phyloP scores from a whole-genome alignment of 2,888 invertebrate species.

The Brassicogethes aeneus region DNA sequence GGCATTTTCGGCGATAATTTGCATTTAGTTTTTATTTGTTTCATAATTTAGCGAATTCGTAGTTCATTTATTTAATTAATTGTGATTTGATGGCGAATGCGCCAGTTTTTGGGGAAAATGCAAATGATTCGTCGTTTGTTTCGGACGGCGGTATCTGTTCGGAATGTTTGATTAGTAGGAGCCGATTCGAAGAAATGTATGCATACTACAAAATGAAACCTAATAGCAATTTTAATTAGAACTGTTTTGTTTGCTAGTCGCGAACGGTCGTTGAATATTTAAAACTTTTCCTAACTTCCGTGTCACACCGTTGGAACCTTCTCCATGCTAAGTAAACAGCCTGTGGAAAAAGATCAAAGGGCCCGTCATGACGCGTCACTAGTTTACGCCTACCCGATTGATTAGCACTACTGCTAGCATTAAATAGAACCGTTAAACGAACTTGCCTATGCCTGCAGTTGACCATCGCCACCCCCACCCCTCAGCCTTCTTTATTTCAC shows the following conservation, averaged over 20 bases:
- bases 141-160: neutral
- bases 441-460: neutral
- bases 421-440: constrained; percentile 24
- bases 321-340: constrained; percentile 23
- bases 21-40: too few species aligned
- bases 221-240: constrained; percentile 3
- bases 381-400: constrained; percentile 26
- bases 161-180: neutral
- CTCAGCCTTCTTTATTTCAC: too few species aligned
- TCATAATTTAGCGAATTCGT: too few species aligned
- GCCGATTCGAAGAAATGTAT: neutral
- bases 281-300: constrained; percentile 31
- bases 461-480: neutral
- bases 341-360: constrained; percentile 31
- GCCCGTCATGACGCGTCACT: neutral
- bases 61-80: too few species aligned
- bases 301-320: constrained; percentile 19
- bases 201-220: neutral
- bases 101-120: too few species aligned
- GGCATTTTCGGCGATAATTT: too few species aligned
- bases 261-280: constrained; percentile 31
- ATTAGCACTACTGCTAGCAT: constrained; percentile 28
- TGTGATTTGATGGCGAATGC: too few species aligned
- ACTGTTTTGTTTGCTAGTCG: constrained; percentile 1
- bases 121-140: too few species aligned